These are phyloP conservation scores for Limnephilus auricula DNA, from an alignment of 2,888 invertebrate genomes.

Conservation along the genomic window DNA sequence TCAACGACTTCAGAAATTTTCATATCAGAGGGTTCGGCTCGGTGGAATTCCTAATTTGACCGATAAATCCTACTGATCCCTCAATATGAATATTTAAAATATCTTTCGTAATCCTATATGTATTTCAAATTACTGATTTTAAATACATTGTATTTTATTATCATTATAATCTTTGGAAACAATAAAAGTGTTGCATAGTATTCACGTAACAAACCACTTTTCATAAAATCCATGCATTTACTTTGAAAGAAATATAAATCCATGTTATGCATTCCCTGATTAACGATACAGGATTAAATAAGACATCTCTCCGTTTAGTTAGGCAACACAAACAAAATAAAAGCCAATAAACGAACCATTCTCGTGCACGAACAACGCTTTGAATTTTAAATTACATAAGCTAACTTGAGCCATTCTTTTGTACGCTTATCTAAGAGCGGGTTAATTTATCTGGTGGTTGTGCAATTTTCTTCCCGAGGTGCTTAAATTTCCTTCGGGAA, in stretches of 20 bases:
- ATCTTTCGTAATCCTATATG: too few species aligned
- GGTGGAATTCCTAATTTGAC: too few species aligned
- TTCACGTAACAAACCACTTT: too few species aligned
- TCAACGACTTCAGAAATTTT: too few species aligned
- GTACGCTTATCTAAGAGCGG: background rate
- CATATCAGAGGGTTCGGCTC: too few species aligned
- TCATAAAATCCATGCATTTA: background rate
- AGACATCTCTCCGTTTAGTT: background rate
- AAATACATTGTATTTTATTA: too few species aligned
- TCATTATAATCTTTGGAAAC: too few species aligned
- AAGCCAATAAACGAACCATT: background rate
- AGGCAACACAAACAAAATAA: background rate
- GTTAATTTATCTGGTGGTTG: background rate
- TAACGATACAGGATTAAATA: background rate
- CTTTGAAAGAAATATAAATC: background rate
- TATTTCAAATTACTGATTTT: too few species aligned
- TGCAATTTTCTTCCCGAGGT: background rate
- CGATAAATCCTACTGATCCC: too few species aligned
- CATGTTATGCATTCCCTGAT: background rate
- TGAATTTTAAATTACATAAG: background rate
- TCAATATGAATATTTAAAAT: too few species aligned
- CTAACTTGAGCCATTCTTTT: background rate
- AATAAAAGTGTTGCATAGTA: too few species aligned
- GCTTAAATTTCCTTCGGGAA: background rate
- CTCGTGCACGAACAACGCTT: background rate